Evolutionary conservation across 2,888 invertebrate genomes (phyloP).

Genomic region (Apantesis nais): DNA sequence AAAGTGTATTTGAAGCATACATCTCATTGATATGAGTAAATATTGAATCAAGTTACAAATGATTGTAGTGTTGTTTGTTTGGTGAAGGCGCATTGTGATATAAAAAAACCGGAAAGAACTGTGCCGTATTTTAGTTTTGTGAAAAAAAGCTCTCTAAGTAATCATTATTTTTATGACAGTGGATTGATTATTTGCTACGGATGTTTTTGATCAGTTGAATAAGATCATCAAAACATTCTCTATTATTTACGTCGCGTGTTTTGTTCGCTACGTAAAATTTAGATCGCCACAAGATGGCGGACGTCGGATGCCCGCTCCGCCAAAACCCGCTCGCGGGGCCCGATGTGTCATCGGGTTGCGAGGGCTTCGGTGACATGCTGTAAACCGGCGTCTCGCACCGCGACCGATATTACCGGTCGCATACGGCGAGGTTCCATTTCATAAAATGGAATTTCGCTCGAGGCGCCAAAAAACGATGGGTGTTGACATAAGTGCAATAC

Average conservation of each 20-base stretch:
- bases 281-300: constrained; percentile 85
- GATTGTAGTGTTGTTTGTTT: constrained; percentile 70
- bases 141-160: constrained; percentile 55
- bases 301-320: constrained; percentile 82
- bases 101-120: constrained; percentile 79
- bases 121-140: constrained; percentile 65
- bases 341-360: constrained; percentile 79
- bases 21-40: constrained; percentile 46
- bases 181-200: constrained; percentile 40
- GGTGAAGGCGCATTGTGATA: constrained; percentile 70
- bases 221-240: constrained; percentile 47
- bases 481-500: constrained; percentile 82
- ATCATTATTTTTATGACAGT: constrained; percentile 50
- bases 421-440: constrained; percentile 81
- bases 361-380: constrained; percentile 72
- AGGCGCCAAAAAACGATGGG: constrained; percentile 85
- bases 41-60: constrained; percentile 51
- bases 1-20: constrained; percentile 51
- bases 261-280: constrained; percentile 82
- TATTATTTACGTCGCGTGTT: constrained; percentile 81
- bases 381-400: constrained; percentile 77
- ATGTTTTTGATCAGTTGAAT: constrained; percentile 42
- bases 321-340: constrained; percentile 79
- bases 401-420: constrained; percentile 73
- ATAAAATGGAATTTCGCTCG: constrained; percentile 84